These are phyloP conservation scores for Drosophila niveifrons DNA, from an alignment of 2,888 invertebrate genomes.

Conservation along the genomic window DNA sequence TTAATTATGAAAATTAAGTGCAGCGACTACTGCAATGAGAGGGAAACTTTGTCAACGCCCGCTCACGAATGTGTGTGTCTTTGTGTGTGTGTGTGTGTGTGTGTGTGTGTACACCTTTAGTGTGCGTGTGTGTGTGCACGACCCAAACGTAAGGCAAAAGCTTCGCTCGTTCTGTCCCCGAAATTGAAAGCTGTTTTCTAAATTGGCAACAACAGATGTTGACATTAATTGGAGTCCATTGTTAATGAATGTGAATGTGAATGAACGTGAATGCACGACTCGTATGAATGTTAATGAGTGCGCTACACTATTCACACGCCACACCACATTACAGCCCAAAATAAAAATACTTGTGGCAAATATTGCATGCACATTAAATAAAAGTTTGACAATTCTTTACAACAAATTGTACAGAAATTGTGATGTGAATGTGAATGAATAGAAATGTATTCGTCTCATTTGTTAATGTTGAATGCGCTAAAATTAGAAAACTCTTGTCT, in stretches of 20 bases:
- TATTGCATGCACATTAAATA: too few relatives aligned
- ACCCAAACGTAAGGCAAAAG: conserved; percentile 2
- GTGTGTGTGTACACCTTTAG: background rate
- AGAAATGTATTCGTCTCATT: too few relatives aligned
- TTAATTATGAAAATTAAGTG: conserved; percentile 80
- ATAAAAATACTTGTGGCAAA: too few relatives aligned
- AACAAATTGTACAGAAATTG: too few relatives aligned
- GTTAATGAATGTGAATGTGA: conserved; percentile 54
- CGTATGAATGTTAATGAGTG: conserved; percentile 41
- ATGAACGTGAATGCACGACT: conserved; percentile 4
- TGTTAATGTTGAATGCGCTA: too few relatives aligned
- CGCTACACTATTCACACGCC: background rate
- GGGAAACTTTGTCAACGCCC: conserved; percentile 56
- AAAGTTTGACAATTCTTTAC: too few relatives aligned
- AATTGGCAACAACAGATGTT: conserved; percentile 66
- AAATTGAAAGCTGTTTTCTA: conserved; percentile 63
- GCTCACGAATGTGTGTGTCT: conserved; percentile 3
- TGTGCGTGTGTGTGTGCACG: conserved; percentile 6
- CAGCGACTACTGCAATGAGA: conserved; percentile 67
- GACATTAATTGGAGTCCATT: conserved; percentile 59
- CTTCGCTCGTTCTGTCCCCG: conserved; percentile 32
- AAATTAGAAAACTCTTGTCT: too few relatives aligned
- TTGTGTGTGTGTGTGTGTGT: background rate
- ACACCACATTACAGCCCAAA: conserved; percentile 7
- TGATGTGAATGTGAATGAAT: too few relatives aligned